Evolutionary conservation across 2,797 vertebrate genomes (phyloP).

Genomic region (Argyrosomus regius): DNA sequence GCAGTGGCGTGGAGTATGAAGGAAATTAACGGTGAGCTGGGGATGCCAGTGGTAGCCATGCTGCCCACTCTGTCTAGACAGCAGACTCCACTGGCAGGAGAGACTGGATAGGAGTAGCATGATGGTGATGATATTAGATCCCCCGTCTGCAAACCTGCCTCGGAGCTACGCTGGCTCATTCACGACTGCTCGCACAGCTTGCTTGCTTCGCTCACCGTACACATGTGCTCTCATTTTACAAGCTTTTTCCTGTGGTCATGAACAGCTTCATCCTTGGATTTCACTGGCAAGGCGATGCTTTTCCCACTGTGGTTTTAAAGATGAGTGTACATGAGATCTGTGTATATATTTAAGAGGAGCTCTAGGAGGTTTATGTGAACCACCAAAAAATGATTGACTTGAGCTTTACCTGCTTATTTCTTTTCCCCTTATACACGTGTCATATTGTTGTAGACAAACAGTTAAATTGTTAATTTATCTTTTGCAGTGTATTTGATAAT

Average conservation of each 20-base stretch:
- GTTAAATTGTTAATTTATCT: background rate
- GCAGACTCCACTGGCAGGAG: slow-evolving; percentile 58
- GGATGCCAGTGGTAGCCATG: slow-evolving; percentile 41
- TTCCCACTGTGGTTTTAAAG: slow-evolving; percentile 30
- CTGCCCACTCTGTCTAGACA: slow-evolving; percentile 70
- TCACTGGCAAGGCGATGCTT: slow-evolving; percentile 7
- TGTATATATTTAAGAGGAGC: slow-evolving; percentile 26
- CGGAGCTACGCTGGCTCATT: slow-evolving; percentile 65
- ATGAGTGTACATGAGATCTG: background rate
- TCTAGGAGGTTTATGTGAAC: slow-evolving; percentile 23
- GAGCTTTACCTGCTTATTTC: background rate
- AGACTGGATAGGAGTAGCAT: slow-evolving; percentile 54
- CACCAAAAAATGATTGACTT: slow-evolving; percentile 8
- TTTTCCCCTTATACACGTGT: background rate
- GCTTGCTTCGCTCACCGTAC: slow-evolving; percentile 23
- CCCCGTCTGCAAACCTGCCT: slow-evolving; percentile 68
- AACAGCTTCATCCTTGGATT: slow-evolving; percentile 38
- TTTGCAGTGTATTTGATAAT: background rate
- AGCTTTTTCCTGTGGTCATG: slow-evolving; percentile 40
- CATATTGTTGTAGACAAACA: background rate
- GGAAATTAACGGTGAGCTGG: slow-evolving; percentile 37
- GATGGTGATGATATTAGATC: slow-evolving; percentile 66
- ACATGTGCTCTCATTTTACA: slow-evolving; percentile 47
- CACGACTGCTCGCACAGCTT: slow-evolving; percentile 47
- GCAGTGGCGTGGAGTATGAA: slow-evolving; percentile 37